Evolutionary conservation across 2,113 vertebrate genomes (phyloP), one percentile per base, ranked within the genome.

Genomic region (Vimba vimba): DNA sequence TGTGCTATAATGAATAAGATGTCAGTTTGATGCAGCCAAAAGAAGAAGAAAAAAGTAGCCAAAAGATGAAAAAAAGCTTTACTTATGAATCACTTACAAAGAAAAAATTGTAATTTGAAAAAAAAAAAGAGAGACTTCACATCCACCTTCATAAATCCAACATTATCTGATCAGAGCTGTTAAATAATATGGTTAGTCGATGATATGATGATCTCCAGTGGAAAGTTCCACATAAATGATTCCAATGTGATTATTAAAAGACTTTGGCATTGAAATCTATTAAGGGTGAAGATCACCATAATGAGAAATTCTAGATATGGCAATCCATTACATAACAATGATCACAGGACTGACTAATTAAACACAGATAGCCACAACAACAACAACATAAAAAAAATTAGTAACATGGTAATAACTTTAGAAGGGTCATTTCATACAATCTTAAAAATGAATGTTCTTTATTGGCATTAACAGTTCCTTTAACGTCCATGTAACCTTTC

Each of bases 21-120:
- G 93, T 91, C 95, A 95, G 93, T 93, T 90, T 94, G 94, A 92
- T 95, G 95, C 94, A 95, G 93, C 91, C 91, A 91, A 64, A 25
- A 19, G 11, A 86, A 90, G 57, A 45, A 36, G 27, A 21, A 86
- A 73, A 57, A 73, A 33, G 93, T 93, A 94, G 93, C 90, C 91
- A 91, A 66, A 33, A 21, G 5, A 84, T 88, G 33, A 50, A 33
- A 13, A 11, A 27, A 59, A 5, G 66, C 9, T 82, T 21, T 19
- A 64, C 13, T 59, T 66, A 43, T 36, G 57, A 47, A 60, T 33
- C 55, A n/a, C 19, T 80, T 17, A 33, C 36, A 39, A 47, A 68
- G 10, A 80, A 19, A 4, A 19, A 3, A 39, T 15, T 30, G 13
- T 50, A 73, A 36, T 50, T 15, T 4, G 0, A 30, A 15, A 68